These are phyloP conservation scores for Myotis vivesi DNA, from an alignment of 2,797 vertebrate genomes.

Conservation along the genomic window DNA sequence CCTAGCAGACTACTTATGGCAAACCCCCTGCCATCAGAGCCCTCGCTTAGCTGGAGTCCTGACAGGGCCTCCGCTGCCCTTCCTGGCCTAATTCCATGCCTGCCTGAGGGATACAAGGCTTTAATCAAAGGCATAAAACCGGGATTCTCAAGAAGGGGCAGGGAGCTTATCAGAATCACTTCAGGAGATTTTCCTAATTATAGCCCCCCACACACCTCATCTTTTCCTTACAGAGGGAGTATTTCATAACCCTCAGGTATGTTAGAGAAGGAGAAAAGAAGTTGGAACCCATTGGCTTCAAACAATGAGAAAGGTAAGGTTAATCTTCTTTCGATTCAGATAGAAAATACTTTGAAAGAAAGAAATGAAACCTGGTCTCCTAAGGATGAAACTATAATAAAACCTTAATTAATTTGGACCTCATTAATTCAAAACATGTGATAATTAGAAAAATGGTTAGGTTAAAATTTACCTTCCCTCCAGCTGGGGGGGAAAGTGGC, in stretches of 20 bases:
- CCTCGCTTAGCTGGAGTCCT: slow-evolving; percentile 56
- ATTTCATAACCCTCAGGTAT: slow-evolving; percentile 59
- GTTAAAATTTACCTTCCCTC: slow-evolving; percentile 79
- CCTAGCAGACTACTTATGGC: slow-evolving; percentile 42
- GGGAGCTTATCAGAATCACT: slow-evolving; percentile 66
- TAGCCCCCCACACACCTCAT: slow-evolving; percentile 58
- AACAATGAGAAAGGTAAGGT: slow-evolving; percentile 69
- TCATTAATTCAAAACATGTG: slow-evolving; percentile 78
- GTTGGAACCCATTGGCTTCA: slow-evolving; percentile 65
- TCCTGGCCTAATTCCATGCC: slow-evolving; percentile 47
- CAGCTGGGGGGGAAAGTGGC: slow-evolving; percentile 72
- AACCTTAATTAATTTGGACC: slow-evolving; percentile 81
- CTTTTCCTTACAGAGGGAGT: slow-evolving; percentile 54
- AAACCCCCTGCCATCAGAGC: slow-evolving; percentile 10
- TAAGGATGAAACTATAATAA: slow-evolving; percentile 78
- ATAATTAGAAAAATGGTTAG: slow-evolving; percentile 80
- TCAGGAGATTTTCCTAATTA: slow-evolving; percentile 72
- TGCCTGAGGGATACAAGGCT: slow-evolving; percentile 73
- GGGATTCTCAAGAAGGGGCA: slow-evolving; percentile 60
- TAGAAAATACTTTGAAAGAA: slow-evolving; percentile 76
- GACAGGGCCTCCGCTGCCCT: slow-evolving; percentile 53
- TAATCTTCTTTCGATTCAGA: slow-evolving; percentile 77
- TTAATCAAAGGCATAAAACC: slow-evolving; percentile 79
- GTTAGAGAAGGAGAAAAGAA: slow-evolving; percentile 42
- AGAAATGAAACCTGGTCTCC: slow-evolving; percentile 78